These are phyloP conservation scores for Phalacrocorax pelagicus DNA, from an alignment of 2,113 vertebrate genomes.

Conservation along the genomic window DNA sequence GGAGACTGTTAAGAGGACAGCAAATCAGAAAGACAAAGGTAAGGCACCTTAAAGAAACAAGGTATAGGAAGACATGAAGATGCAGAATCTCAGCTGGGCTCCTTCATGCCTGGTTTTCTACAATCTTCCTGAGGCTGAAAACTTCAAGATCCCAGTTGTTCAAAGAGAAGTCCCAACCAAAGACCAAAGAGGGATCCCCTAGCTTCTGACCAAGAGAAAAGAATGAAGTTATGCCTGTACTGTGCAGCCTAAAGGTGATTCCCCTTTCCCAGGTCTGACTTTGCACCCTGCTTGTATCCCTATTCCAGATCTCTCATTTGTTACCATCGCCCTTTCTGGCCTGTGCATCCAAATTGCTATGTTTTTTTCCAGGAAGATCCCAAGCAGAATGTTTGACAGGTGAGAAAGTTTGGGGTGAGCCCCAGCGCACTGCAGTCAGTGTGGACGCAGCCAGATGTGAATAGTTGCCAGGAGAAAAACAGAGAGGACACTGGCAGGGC, in stretches of 20 bases:
- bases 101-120: neutral
- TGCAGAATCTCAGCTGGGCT: neutral
- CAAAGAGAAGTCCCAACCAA: neutral
- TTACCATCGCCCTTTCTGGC: neutral
- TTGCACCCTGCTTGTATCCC: neutral
- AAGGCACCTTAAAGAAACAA: neutral
- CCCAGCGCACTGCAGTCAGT: neutral
- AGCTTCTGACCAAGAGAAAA: neutral
- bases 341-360: neutral
- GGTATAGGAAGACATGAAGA: neutral
- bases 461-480: neutral
- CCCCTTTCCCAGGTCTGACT: neutral
- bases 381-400: neutral
- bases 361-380: neutral
- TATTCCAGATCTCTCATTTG: neutral
- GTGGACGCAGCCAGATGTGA: neutral
- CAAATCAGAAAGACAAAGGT: neutral
- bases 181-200: neutral
- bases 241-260: neutral
- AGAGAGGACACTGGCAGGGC: neutral
- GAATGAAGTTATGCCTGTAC: neutral
- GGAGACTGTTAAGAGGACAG: neutral
- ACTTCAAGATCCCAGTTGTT: neutral
- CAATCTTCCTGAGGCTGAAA: neutral
- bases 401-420: fast-evolving